Conservation (phyloP, 1,140 invertebrate genomes). For the Chironomus striatipennis region DNA sequence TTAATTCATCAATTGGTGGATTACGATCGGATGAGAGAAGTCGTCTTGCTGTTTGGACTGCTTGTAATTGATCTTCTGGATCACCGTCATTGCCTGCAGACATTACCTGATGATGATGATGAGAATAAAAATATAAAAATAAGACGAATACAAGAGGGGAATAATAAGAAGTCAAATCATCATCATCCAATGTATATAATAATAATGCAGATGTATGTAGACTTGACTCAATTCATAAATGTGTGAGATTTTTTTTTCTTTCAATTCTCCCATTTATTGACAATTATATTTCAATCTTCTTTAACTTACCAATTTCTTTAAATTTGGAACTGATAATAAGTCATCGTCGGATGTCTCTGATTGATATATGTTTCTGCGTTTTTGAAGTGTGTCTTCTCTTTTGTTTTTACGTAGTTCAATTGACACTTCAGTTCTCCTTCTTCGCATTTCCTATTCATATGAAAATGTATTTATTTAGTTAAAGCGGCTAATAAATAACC, state of each 20-base stretch:
- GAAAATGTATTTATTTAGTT: not conserved
- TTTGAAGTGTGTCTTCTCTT: constrained; percentile 90
- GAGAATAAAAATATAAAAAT: constrained; percentile 4
- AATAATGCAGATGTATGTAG: no score
- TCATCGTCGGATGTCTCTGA: constrained; percentile 76
- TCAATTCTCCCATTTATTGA: not conserved
- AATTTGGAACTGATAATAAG: constrained; percentile 40
- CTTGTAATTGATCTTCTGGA: constrained; percentile 62
- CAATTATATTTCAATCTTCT: not conserved
- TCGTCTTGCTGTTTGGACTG: constrained; percentile 84
- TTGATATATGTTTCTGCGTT: constrained; percentile 86
- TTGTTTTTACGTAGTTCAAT: constrained; percentile 95
- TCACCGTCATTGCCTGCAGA: constrained; percentile 62
- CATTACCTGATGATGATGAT: constrained; percentile 41
- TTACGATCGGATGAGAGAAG: constrained; percentile 94
- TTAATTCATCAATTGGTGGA: constrained; percentile 97
- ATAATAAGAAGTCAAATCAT: not conserved
- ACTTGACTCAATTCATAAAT: no score
- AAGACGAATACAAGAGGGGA: not conserved
- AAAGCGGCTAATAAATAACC: not conserved
- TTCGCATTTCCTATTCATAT: constrained; percentile 80
- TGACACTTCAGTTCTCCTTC: constrained; percentile 89
- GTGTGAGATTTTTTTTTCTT: not conserved
- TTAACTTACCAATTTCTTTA: not conserved
- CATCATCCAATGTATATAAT: no score